Percentiles rank a stretch among this genome's conserved stretches.
These are phyloP conservation scores for Dryadula phaetusa DNA, from an alignment of 2,888 invertebrate genomes.

Conservation along the genomic window DNA sequence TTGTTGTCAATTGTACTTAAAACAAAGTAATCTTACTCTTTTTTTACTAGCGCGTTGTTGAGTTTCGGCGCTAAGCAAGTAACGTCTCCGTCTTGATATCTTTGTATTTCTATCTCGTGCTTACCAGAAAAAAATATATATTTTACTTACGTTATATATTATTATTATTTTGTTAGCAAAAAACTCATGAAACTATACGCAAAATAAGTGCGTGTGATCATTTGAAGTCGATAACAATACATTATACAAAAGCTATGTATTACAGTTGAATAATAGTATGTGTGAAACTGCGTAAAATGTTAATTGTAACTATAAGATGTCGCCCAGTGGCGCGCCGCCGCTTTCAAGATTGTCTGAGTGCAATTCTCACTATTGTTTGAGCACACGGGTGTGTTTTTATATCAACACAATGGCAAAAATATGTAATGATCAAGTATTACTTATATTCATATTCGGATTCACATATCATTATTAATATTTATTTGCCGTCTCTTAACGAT, in stretches of 20 bases:
- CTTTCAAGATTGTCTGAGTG: conserved; percentile 45
- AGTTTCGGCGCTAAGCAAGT: too few species aligned
- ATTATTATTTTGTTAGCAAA: neutral
- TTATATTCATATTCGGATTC: conserved; percentile 10
- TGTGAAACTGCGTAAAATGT: conserved; percentile 38
- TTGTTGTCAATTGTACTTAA: too few species aligned
- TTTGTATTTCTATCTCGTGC: too few species aligned
- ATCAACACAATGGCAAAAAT: conserved; percentile 36
- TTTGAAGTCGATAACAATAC: conserved; percentile 18
- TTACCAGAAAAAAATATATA: too few species aligned
- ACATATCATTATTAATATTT: conserved; percentile 9
- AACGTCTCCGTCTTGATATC: too few species aligned
- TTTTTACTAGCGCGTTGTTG: too few species aligned
- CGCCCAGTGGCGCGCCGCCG: conserved; percentile 41
- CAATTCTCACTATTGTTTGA: conserved; percentile 46
- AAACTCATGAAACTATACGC: neutral
- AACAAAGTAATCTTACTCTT: too few species aligned
- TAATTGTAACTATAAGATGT: conserved; percentile 44
- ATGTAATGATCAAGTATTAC: conserved; percentile 29
- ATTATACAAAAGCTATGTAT: conserved; percentile 27
- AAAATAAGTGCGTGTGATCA: conserved; percentile 17
- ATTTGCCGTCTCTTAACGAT: neutral
- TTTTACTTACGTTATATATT: neutral
- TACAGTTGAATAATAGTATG: conserved; percentile 30
- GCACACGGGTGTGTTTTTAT: conserved; percentile 32